A percentile compares a stretch with the other conserved stretches of the same genome.
These are phyloP conservation scores for Catharus bicknelli DNA, from an alignment of 2,113 vertebrate genomes.

Conservation along the genomic window DNA sequence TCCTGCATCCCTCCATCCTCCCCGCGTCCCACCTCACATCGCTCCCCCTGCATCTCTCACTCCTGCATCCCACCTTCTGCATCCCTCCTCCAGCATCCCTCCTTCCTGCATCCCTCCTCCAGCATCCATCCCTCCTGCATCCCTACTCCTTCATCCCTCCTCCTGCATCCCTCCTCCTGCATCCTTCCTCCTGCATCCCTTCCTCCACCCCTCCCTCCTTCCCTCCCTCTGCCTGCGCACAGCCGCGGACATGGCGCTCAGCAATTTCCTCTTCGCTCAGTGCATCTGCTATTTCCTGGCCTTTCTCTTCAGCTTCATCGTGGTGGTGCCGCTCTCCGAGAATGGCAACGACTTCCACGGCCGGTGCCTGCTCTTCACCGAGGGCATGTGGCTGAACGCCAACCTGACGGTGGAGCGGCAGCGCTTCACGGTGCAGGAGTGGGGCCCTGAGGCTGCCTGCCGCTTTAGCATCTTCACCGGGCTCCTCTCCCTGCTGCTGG, in stretches of 20 bases:
- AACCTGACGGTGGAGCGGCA: conserved; percentile 92
- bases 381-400: conserved; percentile 95
- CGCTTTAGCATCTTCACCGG: conserved; percentile 91
- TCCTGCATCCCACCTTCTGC: not conserved
- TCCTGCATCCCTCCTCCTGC: too few species aligned
- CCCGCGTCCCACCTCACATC: not conserved
- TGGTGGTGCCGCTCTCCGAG: conserved; percentile 92
- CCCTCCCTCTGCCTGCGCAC: too few species aligned
- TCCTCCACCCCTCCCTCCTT: too few species aligned
- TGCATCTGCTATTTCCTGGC: conserved; percentile 91
- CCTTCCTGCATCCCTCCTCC: not conserved
- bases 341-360: conserved; percentile 91
- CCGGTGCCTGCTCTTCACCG: conserved; percentile 92
- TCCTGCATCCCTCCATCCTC: not conserved
- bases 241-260: too few species aligned
- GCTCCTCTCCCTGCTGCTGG: conserved; percentile 89
- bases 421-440: conserved; percentile 95
- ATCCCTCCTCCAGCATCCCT: not conserved
- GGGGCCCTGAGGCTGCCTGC: conserved; percentile 92
- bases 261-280: too few species aligned
- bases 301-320: conserved; percentile 90
- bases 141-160: too few species aligned
- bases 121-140: too few species aligned
- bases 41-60: not conserved
- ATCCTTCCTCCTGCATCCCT: too few species aligned